phyloP scores from a whole-genome alignment of 2,888 invertebrate genomes.

The Stegana nigrithorax region DNA sequence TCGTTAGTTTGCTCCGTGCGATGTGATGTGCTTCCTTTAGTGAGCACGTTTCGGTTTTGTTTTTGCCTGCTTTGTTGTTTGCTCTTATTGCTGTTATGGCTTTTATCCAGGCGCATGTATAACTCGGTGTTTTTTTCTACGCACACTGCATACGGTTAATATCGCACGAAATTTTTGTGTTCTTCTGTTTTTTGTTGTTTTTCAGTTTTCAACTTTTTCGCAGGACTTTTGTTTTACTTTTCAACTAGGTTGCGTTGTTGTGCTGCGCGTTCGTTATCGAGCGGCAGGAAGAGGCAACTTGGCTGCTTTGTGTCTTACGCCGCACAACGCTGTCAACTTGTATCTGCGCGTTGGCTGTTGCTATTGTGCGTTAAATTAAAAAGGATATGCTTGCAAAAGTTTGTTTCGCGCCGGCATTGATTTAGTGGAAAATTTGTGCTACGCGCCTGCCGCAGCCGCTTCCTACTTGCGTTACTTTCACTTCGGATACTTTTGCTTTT shows the following conservation, averaged over 20 bases:
- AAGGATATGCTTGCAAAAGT: background rate
- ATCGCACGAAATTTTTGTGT: too few species aligned
- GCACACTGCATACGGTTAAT: too few species aligned
- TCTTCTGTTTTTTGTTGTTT: background rate
- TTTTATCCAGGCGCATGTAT: background rate
- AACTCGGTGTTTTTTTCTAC: background rate
- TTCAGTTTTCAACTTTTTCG: too few species aligned
- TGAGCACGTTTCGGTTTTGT: background rate
- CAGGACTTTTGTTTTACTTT: background rate
- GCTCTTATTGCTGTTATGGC: background rate
- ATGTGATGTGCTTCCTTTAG: too few species aligned
- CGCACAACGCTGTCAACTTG: too few species aligned
- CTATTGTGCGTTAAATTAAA: background rate
- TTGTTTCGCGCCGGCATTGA: background rate
- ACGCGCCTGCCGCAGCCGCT: too few species aligned
- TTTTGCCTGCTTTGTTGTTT: background rate
- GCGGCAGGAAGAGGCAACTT: background rate
- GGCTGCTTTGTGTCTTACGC: background rate
- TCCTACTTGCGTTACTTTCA: background rate
- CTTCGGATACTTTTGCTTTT: background rate
- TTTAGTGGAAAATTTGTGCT: background rate
- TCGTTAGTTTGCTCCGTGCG: too few species aligned
- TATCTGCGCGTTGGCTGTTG: background rate
- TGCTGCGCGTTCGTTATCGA: too few species aligned
- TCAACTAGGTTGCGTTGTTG: background rate